Evolutionary conservation across 2,888 invertebrate genomes (phyloP), one percentile per base, ranked within the genome.

Genomic region (Chesias legatella): DNA sequence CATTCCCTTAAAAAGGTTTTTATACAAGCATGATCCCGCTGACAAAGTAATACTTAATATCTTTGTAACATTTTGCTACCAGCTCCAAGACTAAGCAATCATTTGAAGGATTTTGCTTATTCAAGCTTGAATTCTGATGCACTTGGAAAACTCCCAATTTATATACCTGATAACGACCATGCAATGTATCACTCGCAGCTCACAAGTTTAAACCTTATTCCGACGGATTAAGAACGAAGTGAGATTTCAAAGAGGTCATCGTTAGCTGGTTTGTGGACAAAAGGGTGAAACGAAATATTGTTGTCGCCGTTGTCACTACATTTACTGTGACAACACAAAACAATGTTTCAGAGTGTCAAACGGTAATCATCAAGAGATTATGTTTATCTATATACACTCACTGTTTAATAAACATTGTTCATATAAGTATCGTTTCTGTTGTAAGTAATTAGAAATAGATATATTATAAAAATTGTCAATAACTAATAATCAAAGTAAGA

Each of bases 101-200:
- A 52, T 32, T 11, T 9, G 44, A 51, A 49, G 42, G 44, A 51
- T 53, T 26, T 47, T 40, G 46, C 36, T 58, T 45, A 51, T 44
- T 48, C 44, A 38, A 46, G 48, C 47, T 51, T 44, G 45, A 51
- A 51, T 51, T 49, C 39, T 45, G 55, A 53, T 59, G 59, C 55
- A 52, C 40, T 61, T 61, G 61, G 61, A 53, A 30, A 7, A 10
- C 10, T 31, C 53, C 60, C 60, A 61, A 54, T 48, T 38, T 21
- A 25, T 38, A 28, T 24, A 25, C n/a, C n/a, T n/a, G n/a, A n/a
- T n/a, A 24, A 20, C 17, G 24, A 50, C 46, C 41, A 47, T 10
- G 24, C 6, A 25, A 33, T 11, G 5, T 34, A 35, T 6, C 10
- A 28, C 21, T n/a, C 11, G n/a, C 6, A 8, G 6, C 11, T 27